phyloP scores from a whole-genome alignment of 2,888 invertebrate species.

The Morpho achilles region DNA sequence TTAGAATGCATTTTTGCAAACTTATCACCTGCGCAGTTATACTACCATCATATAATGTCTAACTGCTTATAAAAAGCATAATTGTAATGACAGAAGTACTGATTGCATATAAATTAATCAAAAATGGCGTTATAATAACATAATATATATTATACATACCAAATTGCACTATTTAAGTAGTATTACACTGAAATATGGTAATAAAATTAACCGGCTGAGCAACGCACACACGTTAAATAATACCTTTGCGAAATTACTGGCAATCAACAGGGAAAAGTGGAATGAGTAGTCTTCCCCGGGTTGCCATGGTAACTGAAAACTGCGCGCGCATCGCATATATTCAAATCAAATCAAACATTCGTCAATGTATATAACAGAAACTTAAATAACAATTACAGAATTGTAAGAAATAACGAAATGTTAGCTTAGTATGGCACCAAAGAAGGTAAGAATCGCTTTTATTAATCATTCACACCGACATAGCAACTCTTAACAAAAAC shows the following conservation, averaged over 20 bases:
- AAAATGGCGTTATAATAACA: background rate
- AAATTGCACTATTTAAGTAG: background rate
- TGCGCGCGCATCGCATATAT: constrained; percentile 62
- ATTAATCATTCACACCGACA: constrained; percentile 8
- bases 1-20: too few relatives aligned
- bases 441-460: constrained; percentile 53
- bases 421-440: constrained; percentile 54
- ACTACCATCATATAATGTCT: too few relatives aligned
- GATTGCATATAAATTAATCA: background rate
- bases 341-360: constrained; percentile 28
- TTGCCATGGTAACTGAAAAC: constrained; percentile 47
- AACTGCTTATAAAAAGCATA: too few relatives aligned
- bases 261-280: constrained; percentile 22
- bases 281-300: constrained; percentile 37
- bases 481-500: constrained; percentile 1
- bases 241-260: constrained; percentile 28
- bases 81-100: too few relatives aligned
- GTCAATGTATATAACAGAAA: constrained; percentile 55
- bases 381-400: constrained; percentile 30
- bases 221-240: constrained; percentile 13
- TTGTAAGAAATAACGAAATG: constrained; percentile 7
- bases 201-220: constrained; percentile 6
- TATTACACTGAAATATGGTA: constrained; percentile 1
- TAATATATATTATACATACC: constrained; percentile 1
- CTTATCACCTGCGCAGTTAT: too few relatives aligned